Percentiles rank a stretch among this genome's conserved stretches.
These are phyloP conservation scores for Noctilio leporinus DNA, from an alignment of 2,113 vertebrate species.

Conservation along the genomic window DNA sequence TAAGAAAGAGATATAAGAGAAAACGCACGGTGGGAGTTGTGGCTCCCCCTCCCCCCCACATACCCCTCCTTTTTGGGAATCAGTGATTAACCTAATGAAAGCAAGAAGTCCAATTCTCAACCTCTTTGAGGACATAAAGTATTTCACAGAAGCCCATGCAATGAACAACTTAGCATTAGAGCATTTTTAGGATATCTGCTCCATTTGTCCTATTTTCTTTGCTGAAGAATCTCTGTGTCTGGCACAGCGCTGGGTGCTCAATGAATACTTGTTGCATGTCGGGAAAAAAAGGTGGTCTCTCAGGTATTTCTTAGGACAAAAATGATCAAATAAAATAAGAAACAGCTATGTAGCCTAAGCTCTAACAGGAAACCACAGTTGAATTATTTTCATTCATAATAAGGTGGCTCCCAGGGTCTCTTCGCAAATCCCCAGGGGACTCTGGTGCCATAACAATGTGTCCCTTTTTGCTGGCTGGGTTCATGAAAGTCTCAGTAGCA, in stretches of 20 bases:
- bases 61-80: neutral
- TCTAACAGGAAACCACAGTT: neutral
- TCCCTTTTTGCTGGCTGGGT: neutral
- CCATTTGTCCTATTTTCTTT: neutral
- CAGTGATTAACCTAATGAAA: slow-evolving; percentile 11
- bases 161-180: slow-evolving; percentile 27
- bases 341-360: neutral
- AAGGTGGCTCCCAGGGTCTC: neutral
- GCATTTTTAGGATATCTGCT: neutral
- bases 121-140: slow-evolving; percentile 17
- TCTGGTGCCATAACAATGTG: neutral
- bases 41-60: neutral
- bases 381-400: neutral
- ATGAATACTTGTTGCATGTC: neutral
- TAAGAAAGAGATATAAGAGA: slow-evolving; percentile 8
- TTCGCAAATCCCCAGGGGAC: neutral
- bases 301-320: neutral
- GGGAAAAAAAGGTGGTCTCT: neutral
- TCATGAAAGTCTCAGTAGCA: neutral
- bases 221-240: neutral
- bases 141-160: neutral
- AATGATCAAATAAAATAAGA: slow-evolving; percentile 4
- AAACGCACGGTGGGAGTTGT: neutral
- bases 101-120: slow-evolving; percentile 39
- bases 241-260: neutral